phyloP scores from a whole-genome alignment of 2,888 invertebrate genomes.

The Meganola albula region DNA sequence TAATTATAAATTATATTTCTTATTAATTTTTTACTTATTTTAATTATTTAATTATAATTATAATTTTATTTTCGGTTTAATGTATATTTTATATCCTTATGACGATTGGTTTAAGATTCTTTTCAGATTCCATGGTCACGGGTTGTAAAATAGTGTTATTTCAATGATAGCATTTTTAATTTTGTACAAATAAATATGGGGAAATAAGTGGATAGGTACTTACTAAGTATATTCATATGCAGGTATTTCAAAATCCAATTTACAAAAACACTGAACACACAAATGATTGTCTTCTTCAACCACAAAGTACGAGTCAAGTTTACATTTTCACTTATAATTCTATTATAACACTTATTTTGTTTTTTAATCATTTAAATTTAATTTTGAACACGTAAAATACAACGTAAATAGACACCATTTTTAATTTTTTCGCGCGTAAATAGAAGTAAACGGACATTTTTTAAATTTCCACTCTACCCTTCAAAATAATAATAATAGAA shows the following conservation, averaged over 20 bases:
- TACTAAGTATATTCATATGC: too few relatives aligned
- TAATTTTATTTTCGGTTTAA: too few relatives aligned
- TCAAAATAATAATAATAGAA: slow-evolving; percentile 33
- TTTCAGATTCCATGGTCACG: too few relatives aligned
- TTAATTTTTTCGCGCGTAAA: slow-evolving; percentile 70
- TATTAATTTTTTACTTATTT: too few relatives aligned
- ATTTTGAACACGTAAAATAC: slow-evolving; percentile 69
- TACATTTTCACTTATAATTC: slow-evolving; percentile 50
- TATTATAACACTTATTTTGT: slow-evolving; percentile 24
- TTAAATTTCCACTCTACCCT: slow-evolving; percentile 31
- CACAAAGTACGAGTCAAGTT: slow-evolving; percentile 22
- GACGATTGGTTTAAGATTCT: too few relatives aligned
- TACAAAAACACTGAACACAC: slow-evolving; percentile 23
- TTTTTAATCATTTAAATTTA: slow-evolving; percentile 69
- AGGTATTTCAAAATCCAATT: slow-evolving; percentile 26
- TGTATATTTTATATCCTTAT: too few relatives aligned
- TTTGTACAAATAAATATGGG: too few relatives aligned
- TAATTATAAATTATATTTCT: too few relatives aligned
- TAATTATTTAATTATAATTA: too few relatives aligned
- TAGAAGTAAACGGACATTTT: slow-evolving; percentile 54
- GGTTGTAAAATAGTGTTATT: too few relatives aligned
- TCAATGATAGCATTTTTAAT: too few relatives aligned
- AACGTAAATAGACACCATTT: slow-evolving; percentile 53
- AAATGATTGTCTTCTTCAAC: slow-evolving; percentile 12
- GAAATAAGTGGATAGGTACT: too few relatives aligned